Base-by-base conservation (phyloP, 2,113 vertebrate genomes). In the Sylvicapra grimmia region DNA sequence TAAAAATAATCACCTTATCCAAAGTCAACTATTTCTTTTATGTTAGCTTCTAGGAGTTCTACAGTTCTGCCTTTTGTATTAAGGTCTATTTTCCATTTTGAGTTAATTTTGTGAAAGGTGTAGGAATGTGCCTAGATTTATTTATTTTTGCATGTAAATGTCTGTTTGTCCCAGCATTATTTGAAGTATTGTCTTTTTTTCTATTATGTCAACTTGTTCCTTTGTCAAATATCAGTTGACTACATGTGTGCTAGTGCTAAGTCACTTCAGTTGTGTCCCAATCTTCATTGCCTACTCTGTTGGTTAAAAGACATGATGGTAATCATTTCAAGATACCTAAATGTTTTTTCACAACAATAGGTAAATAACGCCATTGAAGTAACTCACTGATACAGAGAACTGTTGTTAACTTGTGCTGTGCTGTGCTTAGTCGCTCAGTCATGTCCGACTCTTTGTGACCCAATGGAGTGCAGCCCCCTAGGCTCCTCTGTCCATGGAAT, bases 301-400 rank as follows among this genome's bases (percentile, higher is more conserved):
- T 68, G 65, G 18, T 36, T 68, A 33, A 56, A 98, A 68, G 8
- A 36, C 97, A 97, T 36, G 86, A 53, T 54, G 58, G 63, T 97
- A 94, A 90, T 44, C 44, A 95, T 97, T 94, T 89, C 93, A 97
- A 96, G 33, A 95, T 61, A 95, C 51, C 94, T 97, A 97, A 90
- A 92, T 95, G 87, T 33, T 58, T 96, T 97, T 21, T 79, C 61
- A 31, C 31, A 49, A 88, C 16, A 98, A 97, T 94, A 97, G 15
- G 21, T 65, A 89, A 97, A 90, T 96, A 98, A 98, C 2, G 96
- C 93, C 19, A 96, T 23, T 85, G 90, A 92, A 93, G 0, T 44
- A 90, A 97, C 49, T 61, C 3, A 31, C 31, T 80, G 44, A 59
- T 93, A 94, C 96, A 96, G 89, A 98, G 44, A 58, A 84, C 97